These are phyloP conservation scores for Hypothenemus hampei DNA, from an alignment of 1,140 invertebrate genomes.

Conservation along the genomic window DNA sequence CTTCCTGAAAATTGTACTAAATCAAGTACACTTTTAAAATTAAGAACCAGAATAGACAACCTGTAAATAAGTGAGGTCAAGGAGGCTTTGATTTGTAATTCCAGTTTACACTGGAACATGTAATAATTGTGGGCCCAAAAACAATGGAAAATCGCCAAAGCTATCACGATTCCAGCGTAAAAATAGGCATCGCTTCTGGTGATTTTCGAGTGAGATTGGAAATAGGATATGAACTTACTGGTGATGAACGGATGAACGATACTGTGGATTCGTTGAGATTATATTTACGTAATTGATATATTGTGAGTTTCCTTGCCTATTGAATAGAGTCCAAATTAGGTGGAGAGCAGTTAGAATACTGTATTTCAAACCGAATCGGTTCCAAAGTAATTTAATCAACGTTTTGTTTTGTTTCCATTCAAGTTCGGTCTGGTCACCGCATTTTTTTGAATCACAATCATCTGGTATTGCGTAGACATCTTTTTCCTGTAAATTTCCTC, in stretches of 20 bases:
- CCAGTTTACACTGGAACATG: slow-evolving; percentile 61
- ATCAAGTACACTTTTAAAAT: background rate
- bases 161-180: slow-evolving; percentile 64
- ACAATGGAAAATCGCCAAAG: slow-evolving; percentile 59
- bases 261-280: slow-evolving; percentile 11
- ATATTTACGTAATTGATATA: too few relatives aligned
- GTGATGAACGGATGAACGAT: slow-evolving; percentile 28
- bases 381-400: slow-evolving; percentile 24
- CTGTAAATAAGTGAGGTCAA: slow-evolving; percentile 75
- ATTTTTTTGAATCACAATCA: slow-evolving; percentile 28
- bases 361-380: slow-evolving; percentile 23
- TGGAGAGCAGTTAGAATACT: slow-evolving; percentile 19
- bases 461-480: slow-evolving; percentile 34
- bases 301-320: slow-evolving; percentile 15
- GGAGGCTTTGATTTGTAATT: slow-evolving; percentile 68
- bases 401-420: slow-evolving; percentile 30
- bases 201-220: slow-evolving; percentile 9
- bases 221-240: slow-evolving; percentile 30
- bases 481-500: slow-evolving; percentile 31
- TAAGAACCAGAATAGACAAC: too few relatives aligned
- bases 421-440: slow-evolving; percentile 33
- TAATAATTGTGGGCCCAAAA: slow-evolving; percentile 75
- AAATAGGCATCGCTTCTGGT: slow-evolving; percentile 55
- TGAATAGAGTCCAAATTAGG: slow-evolving; percentile 25
- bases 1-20: slow-evolving; percentile 65